Base-by-base conservation (phyloP, 2,113 vertebrate species). In the Oreotrochilus melanogaster region DNA sequence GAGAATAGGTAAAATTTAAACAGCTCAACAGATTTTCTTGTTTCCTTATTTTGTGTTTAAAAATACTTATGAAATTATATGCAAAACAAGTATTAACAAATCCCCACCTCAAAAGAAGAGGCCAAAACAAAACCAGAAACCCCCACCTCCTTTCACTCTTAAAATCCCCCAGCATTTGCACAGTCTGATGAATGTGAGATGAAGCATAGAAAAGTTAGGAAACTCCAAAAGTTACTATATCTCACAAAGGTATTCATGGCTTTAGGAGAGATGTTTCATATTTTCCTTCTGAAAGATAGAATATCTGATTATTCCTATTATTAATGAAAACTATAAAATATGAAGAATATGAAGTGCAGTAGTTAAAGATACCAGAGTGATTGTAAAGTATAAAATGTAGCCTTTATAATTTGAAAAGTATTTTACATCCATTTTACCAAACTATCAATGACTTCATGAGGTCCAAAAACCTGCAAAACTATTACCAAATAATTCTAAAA, bases 11-110 rank as follows among this genome's bases (percentile, higher is more conserved):
- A 80, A 60, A 87, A 62, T 33, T 42, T 54, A 86, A 27, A 39
- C 21, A 27, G 19, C 51, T 24, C 11, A 50, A 1, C n/a, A 28
- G 25, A 66, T 74, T 93, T 94, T 91, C 70, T 82, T 88, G 35
- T 89, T 96, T 89, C 78, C 51, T 87, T 85, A 58, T 86, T 88
- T 87, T 89, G 51, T 76, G 37, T 23, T 86, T 93, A 78, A 97
- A 95, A 91, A 96, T 71, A 74, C 60, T 50, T 42, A 80, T 23
- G 43, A 93, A 88, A 80, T 88, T 43, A 60, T 14, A 88, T 57
- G 56, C 56, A 95, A 94, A 97, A 66, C 11, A 62, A 70, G 33
- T 90, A 61, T 79, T 86, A 86, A 73, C 58, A 90, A 83, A 93
- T 92, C 9, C 2, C 4, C 23, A 70, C 51, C 64, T 95, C 90